Conservation (phyloP, 2,113 vertebrate genomes). For the Petaurus breviceps region DNA sequence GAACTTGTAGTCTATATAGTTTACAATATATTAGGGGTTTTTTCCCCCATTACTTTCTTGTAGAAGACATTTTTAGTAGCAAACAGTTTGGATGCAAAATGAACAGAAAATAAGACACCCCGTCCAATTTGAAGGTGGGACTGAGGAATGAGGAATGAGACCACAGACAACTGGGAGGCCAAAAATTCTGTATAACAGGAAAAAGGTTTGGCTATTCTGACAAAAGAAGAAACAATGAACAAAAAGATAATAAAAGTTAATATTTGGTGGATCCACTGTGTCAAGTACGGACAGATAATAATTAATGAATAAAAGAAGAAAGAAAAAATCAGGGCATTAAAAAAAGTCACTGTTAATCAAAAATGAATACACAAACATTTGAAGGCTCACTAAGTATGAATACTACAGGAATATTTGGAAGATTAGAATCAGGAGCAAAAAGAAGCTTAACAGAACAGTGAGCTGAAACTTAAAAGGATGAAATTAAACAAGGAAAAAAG, state of each 20-base stretch:
- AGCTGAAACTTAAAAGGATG: background rate
- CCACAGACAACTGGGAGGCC: background rate
- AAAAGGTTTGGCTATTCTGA: background rate
- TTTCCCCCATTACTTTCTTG: background rate
- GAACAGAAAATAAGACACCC: background rate
- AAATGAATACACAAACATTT: constrained; percentile 56
- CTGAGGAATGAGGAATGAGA: background rate
- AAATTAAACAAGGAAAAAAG: constrained; percentile 7
- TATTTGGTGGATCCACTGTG: background rate
- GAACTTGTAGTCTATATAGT: constrained; percentile 38
- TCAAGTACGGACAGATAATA: background rate
- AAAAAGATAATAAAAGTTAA: background rate
- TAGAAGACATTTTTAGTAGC: background rate
- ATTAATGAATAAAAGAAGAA: background rate
- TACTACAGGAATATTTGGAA: constrained; percentile 25
- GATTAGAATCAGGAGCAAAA: background rate
- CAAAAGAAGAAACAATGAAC: background rate
- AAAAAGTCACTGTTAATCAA: constrained; percentile 49
- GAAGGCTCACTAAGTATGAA: constrained; percentile 49
- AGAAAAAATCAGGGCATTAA: background rate
- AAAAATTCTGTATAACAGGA: background rate
- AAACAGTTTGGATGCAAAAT: background rate
- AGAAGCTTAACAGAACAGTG: background rate
- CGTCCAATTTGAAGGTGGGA: background rate
- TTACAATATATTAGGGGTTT: background rate